phyloP scores from a whole-genome alignment of 2,797 vertebrate genomes.

The Crossoptilon crossoptilon region DNA sequence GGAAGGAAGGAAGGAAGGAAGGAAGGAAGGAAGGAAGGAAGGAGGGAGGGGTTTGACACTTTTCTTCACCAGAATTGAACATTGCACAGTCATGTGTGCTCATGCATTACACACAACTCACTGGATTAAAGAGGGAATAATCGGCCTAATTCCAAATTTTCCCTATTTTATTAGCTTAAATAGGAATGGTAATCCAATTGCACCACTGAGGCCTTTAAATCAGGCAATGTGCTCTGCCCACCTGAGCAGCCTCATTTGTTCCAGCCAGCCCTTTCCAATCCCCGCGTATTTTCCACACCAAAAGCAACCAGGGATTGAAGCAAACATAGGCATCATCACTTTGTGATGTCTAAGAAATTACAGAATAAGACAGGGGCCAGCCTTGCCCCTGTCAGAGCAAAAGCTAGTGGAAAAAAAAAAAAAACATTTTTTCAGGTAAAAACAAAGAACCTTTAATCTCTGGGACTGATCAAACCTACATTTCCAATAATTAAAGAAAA shows the following conservation, averaged over 20 bases:
- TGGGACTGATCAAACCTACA: background rate
- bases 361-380: background rate
- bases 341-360: background rate
- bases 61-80: too few relatives aligned
- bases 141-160: background rate
- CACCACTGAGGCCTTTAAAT: background rate
- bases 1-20: too few relatives aligned
- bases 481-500: background rate
- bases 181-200: background rate
- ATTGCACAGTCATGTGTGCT: background rate
- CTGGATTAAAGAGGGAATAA: background rate
- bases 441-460: background rate
- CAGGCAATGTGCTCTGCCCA: background rate
- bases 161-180: background rate
- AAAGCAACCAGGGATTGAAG: background rate
- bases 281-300: background rate
- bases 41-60: background rate
- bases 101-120: background rate
- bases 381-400: background rate
- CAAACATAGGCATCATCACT: rapidly evolving
- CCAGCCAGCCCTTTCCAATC: background rate
- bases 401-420: background rate
- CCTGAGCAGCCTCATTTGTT: background rate
- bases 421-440: background rate
- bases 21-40: too few relatives aligned